These are phyloP conservation scores for Hyles lineata DNA, from an alignment of 2,888 invertebrate genomes.

Conservation along the genomic window DNA sequence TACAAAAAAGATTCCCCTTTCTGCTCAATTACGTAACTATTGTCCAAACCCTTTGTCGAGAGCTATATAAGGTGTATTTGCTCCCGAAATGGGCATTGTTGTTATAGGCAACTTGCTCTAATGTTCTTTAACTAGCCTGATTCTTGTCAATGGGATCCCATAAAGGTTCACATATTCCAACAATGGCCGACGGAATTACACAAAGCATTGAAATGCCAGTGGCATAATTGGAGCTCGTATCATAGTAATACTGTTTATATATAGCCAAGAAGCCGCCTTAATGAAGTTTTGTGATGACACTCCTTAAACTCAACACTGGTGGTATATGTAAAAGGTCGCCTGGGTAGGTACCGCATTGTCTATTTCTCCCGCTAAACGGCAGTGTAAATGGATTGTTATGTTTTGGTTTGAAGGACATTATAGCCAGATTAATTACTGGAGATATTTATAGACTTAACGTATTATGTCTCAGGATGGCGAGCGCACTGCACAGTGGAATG, in stretches of 20 bases:
- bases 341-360: background rate
- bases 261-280: background rate
- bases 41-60: conserved; percentile 39
- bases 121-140: conserved; percentile 15
- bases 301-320: no score
- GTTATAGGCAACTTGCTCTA: conserved; percentile 35
- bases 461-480: no score
- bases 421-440: no score
- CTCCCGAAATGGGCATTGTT: conserved; percentile 41
- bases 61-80: conserved; percentile 37
- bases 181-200: background rate
- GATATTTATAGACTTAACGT: no score
- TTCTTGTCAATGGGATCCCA: background rate
- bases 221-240: no score
- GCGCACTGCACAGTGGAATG: no score
- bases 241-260: background rate
- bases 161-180: background rate
- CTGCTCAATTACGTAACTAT: conserved; percentile 43
- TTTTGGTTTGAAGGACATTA: no score
- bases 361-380: no score
- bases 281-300: no score
- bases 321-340: background rate
- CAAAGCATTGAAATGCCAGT: background rate
- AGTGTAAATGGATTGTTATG: no score
- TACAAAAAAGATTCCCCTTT: conserved; percentile 16